Evolutionary conservation across 1,140 invertebrate genomes (phyloP).

Genomic region (Drosophila sturtevanti): DNA sequence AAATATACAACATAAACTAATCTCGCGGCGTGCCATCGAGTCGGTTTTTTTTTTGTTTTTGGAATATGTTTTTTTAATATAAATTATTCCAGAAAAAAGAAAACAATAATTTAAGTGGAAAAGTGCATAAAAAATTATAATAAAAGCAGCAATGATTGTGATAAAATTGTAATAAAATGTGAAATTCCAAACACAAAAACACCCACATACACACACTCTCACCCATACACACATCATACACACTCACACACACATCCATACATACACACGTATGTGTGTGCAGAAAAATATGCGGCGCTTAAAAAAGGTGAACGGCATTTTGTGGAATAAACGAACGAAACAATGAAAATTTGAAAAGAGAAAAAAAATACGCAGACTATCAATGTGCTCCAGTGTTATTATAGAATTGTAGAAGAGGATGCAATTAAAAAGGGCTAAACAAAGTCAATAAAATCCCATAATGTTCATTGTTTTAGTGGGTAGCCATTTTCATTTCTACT

Average conservation of each 20-base stretch:
- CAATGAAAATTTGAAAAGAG: slow-evolving; percentile 2
- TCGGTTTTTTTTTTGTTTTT: slow-evolving; percentile 40
- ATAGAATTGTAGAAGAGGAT: neutral
- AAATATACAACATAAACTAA: slow-evolving; percentile 56
- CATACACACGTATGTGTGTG: slow-evolving; percentile 72
- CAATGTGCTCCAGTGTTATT: slow-evolving; percentile 11
- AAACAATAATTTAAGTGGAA: slow-evolving; percentile 35
- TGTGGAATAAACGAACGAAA: slow-evolving; percentile 48
- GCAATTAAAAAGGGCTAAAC: slow-evolving; percentile 6
- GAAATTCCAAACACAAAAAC: slow-evolving; percentile 61
- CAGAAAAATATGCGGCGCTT: slow-evolving; percentile 80
- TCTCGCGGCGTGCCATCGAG: slow-evolving; percentile 53
- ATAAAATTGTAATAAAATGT: slow-evolving; percentile 77
- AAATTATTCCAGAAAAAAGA: slow-evolving; percentile 24
- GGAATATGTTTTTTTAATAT: slow-evolving; percentile 5
- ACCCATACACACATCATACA: slow-evolving; percentile 27
- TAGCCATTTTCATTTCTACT: slow-evolving; percentile 62
- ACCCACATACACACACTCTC: slow-evolving; percentile 22
- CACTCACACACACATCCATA: slow-evolving; percentile 26
- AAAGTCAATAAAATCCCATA: slow-evolving; percentile 4
- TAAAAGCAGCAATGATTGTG: slow-evolving; percentile 61
- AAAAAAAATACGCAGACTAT: slow-evolving; percentile 26
- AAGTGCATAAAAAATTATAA: slow-evolving; percentile 29
- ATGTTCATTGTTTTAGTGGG: slow-evolving; percentile 10
- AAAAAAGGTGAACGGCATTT: slow-evolving; percentile 80